phyloP scores from a whole-genome alignment of 2,797 vertebrate genomes.

The Nasua narica region DNA sequence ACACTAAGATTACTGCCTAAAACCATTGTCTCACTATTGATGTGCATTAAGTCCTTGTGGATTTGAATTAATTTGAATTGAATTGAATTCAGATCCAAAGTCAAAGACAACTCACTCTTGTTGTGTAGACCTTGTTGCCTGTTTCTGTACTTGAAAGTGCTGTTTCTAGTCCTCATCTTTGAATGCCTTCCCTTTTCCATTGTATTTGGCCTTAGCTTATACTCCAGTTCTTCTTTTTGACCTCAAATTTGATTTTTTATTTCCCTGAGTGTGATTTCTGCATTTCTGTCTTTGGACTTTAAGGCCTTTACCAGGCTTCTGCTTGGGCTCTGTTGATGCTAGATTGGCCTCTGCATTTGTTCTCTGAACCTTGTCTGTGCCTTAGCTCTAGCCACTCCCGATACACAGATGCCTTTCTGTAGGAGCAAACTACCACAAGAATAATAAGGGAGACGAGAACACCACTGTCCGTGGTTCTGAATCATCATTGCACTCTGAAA shows the following conservation, averaged over 20 bases:
- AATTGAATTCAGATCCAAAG: conserved; percentile 18
- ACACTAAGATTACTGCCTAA: background rate
- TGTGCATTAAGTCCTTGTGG: background rate
- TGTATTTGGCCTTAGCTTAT: background rate
- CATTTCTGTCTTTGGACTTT: background rate
- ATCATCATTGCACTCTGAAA: background rate
- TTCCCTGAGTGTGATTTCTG: background rate
- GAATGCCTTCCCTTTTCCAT: background rate
- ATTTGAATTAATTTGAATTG: conserved; percentile 14
- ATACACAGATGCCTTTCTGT: background rate
- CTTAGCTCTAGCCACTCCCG: background rate
- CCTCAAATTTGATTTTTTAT: background rate
- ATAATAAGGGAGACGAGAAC: fast-evolving
- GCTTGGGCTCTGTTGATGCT: background rate
- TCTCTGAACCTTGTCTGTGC: background rate
- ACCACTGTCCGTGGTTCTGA: conserved; percentile 70
- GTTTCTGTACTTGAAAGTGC: background rate
- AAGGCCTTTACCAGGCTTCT: background rate
- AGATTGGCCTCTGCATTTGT: background rate
- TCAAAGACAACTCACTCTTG: background rate
- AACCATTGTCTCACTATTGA: background rate
- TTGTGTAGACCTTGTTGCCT: background rate
- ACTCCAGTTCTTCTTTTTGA: background rate
- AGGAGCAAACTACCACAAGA: background rate
- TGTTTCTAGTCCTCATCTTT: background rate